phyloP scores from a whole-genome alignment of 1,140 invertebrate species.

The Cotesia glomerata region DNA sequence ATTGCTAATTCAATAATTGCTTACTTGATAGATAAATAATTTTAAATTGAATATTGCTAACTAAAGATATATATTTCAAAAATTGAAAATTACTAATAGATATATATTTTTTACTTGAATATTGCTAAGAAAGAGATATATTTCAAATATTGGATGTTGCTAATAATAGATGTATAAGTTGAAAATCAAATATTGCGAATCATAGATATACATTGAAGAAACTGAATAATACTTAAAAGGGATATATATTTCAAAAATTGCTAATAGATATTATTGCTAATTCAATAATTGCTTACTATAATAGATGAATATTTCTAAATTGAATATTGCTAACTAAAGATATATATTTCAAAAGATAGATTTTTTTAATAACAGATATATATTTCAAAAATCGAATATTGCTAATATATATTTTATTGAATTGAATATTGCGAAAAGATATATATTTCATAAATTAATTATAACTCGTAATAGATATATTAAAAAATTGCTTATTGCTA shows the following conservation, averaged over 20 bases:
- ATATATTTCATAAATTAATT: not conserved
- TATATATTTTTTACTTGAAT: slow-evolving; percentile 11
- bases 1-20: too few relatives aligned
- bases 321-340: slow-evolving; percentile 2
- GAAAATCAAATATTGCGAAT: not conserved
- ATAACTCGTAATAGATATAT: not conserved
- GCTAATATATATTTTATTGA: not conserved
- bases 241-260: too few relatives aligned
- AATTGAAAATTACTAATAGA: slow-evolving; percentile 12
- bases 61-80: slow-evolving; percentile 7
- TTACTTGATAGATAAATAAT: too few relatives aligned
- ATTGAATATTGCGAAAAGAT: not conserved
- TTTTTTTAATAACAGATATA: slow-evolving; percentile 12
- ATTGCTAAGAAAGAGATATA: not conserved
- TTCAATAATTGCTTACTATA: too few relatives aligned
- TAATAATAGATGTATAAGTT: not conserved
- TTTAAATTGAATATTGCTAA: not conserved
- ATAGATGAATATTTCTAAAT: not conserved
- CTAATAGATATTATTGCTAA: too few relatives aligned
- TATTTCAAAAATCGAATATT: not conserved
- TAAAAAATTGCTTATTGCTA: not conserved
- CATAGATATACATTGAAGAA: not conserved
- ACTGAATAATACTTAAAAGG: not conserved
- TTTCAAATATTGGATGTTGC: not conserved
- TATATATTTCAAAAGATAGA: not conserved